Base-by-base conservation (phyloP, 1,140 invertebrate genomes). In the Atopsyche davidsoni region DNA sequence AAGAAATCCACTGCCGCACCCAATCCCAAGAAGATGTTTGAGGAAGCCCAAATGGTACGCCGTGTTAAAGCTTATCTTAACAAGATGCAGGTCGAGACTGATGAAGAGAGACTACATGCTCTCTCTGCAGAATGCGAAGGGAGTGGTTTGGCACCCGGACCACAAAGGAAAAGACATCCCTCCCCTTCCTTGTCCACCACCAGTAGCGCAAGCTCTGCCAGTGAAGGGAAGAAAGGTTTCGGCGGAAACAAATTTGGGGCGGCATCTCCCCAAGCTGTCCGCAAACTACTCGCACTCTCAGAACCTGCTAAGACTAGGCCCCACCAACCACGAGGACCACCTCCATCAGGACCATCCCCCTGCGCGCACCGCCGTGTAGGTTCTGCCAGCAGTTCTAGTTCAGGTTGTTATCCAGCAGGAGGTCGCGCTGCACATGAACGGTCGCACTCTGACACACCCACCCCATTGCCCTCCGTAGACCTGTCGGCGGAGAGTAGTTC, bases 11-110 rank as follows among this genome's bases (percentile, higher is more conserved):
- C 90, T 1, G 86, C 89, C 4, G 82, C 89, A 1, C 92, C 91
- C 0, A 96, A 97, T 71, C 87, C 91, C 28, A 96, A 96, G 72
- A 96, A 96, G 69, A 97, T 98, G 92, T 97, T 95, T 70, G 94
- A 98, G 71, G 94, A 98, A 78, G 92, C 93, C 18, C 92, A 98
- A 72, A 98, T 98, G 95, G 91, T 95, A 13, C 77, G 94, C 4
- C 75, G 93, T 36, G 95, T 98, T 0, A 96, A 96, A 67, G 89
- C 95, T 1, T 98, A 99, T 71, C 73, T 98, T 22, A 86, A 86
- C 34, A 89, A 93, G 61, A 83, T 98, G 75, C 87, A 92, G 62
- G 89, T 95, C 1, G 86, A 89, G 51, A 89, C 84, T 9, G 91
- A 97, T 67, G 96, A 99, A 69, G 87, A 91, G 55, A 79, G 86